Evolutionary conservation across 2,113 vertebrate genomes (phyloP).

Genomic region (Limnothrissa miodon): DNA sequence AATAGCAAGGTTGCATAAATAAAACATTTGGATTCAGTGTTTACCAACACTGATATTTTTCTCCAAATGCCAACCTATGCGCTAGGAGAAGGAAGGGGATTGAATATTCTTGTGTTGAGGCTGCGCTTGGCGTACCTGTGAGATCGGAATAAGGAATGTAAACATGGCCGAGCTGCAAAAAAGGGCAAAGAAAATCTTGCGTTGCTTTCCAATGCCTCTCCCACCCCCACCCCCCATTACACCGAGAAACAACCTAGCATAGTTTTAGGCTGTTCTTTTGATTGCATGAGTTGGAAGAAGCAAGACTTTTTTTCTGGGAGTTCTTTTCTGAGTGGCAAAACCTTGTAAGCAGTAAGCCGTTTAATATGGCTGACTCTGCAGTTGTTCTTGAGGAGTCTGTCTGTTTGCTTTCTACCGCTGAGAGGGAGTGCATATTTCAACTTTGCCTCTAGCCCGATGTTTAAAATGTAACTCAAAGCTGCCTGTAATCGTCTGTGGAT

Average conservation of each 20-base stretch:
- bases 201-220: constrained; percentile 3
- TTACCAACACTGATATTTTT: constrained; percentile 15
- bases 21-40: constrained; percentile 23
- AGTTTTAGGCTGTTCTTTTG: constrained; percentile 10
- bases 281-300: background rate
- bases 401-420: background rate
- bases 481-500: background rate
- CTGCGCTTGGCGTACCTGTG: constrained; percentile 36
- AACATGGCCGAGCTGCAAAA: constrained; percentile 35
- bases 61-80: background rate
- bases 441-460: background rate
- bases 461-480: constrained; percentile 7
- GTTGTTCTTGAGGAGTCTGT: background rate
- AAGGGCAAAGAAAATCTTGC: background rate
- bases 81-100: background rate
- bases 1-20: constrained; percentile 13
- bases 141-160: constrained; percentile 34
- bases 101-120: constrained; percentile 19
- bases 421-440: constrained; percentile 23
- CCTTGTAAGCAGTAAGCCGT: background rate
- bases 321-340: background rate
- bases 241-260: background rate
- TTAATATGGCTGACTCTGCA: background rate
- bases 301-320: background rate
- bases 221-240: background rate